A percentile compares a stretch with the other conserved stretches of the same genome.
Conservation (phyloP, 1,140 invertebrate genomes). For the Camponotus vicinus region DNA sequence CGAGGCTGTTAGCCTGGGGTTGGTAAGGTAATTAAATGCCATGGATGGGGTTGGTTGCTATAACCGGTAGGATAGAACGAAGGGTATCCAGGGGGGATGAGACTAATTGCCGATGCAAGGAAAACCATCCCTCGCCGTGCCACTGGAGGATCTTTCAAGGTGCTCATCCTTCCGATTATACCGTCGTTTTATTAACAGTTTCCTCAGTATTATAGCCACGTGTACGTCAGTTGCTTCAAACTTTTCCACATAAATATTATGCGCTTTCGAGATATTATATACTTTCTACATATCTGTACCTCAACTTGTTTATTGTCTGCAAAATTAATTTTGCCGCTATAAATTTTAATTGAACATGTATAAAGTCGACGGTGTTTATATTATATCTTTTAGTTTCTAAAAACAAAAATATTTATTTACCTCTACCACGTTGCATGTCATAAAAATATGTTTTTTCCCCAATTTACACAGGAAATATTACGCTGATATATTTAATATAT, state of each 20-base stretch:
- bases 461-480: neutral
- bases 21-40: slow-evolving; percentile 85
- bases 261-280: neutral
- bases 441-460: neutral
- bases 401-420: neutral
- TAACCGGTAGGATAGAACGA: slow-evolving; percentile 81
- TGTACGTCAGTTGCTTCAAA: neutral
- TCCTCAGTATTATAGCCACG: neutral
- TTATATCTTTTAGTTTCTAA: neutral
- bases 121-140: slow-evolving; percentile 76
- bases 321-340: neutral
- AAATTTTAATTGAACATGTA: neutral
- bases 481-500: neutral
- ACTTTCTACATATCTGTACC: neutral
- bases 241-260: neutral
- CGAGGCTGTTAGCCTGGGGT: slow-evolving; percentile 83
- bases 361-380: neutral
- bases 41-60: slow-evolving; percentile 84
- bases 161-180: slow-evolving; percentile 81
- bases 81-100: slow-evolving; percentile 81
- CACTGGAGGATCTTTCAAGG: slow-evolving; percentile 80
- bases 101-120: slow-evolving; percentile 84
- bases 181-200: slow-evolving; percentile 64
- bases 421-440: neutral
- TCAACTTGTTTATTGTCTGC: neutral